Evolutionary conservation across 1,140 invertebrate genomes (phyloP).

Genomic region (Drosophila teissieri): DNA sequence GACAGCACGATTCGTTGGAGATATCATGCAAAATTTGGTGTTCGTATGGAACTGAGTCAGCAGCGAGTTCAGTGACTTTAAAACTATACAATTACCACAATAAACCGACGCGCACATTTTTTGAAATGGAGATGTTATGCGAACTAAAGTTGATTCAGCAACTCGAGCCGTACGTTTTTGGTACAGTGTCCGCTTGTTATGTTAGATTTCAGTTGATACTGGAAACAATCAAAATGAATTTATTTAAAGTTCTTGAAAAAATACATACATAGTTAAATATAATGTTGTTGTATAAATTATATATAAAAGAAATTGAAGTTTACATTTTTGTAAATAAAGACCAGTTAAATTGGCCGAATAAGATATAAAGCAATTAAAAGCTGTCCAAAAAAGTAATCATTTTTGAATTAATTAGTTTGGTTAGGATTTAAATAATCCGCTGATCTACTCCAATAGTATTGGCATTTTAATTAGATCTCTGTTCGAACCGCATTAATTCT

Average conservation of each 20-base stretch:
- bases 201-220: not conserved
- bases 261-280: not conserved
- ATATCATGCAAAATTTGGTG: conserved; percentile 7
- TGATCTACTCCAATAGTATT: too few relatives aligned
- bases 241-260: not conserved
- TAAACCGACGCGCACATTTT: not conserved
- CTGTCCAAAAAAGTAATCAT: too few relatives aligned
- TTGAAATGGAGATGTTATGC: conserved; percentile 1
- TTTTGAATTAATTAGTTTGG: too few relatives aligned
- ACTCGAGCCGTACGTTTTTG: not conserved
- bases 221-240: not conserved
- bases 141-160: conserved; percentile 1
- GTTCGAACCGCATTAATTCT: too few relatives aligned
- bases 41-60: conserved; percentile 2
- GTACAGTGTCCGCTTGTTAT: not conserved
- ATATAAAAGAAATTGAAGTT: too few relatives aligned
- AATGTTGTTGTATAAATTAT: not conserved
- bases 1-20: not conserved
- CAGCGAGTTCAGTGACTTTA: conserved; percentile 7
- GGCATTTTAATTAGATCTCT: not conserved
- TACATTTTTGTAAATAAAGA: too few relatives aligned
- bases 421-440: too few relatives aligned
- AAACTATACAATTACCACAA: not conserved
- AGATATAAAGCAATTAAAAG: too few relatives aligned
- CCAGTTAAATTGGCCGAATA: too few relatives aligned